Conservation (phyloP, 2,797 vertebrate species). For the Botia almorhae region DNA sequence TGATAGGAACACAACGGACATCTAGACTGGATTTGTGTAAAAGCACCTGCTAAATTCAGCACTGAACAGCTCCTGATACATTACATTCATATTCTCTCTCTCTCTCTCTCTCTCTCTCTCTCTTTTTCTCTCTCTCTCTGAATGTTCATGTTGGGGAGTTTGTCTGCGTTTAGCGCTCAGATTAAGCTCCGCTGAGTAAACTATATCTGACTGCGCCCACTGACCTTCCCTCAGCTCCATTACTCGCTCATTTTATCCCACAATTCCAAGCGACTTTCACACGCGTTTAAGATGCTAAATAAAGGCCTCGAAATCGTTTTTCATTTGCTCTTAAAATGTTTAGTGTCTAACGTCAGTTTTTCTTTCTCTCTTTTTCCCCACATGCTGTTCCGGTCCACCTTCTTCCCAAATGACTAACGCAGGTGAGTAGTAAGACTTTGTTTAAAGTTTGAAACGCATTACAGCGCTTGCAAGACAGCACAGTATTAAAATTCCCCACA, state of each 20-base stretch:
- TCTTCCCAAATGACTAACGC: background rate
- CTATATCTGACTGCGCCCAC: background rate
- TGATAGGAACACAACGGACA: slow-evolving; percentile 68
- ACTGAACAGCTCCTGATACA: slow-evolving; percentile 63
- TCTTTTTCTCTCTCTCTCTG: slow-evolving; percentile 56
- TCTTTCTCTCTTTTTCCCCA: slow-evolving; percentile 17
- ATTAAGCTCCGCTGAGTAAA: slow-evolving; percentile 33
- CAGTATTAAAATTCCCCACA: background rate
- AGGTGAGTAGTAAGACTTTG: slow-evolving; percentile 29
- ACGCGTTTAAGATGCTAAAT: slow-evolving; percentile 1
- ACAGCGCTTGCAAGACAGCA: background rate
- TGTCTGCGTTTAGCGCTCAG: slow-evolving; percentile 17
- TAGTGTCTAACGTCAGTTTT: background rate
- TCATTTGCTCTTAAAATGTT: background rate
- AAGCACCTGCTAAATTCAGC: slow-evolving; percentile 69
- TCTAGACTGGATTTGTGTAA: slow-evolving; percentile 71
- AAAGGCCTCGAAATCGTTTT: background rate
- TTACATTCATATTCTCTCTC: slow-evolving; percentile 76
- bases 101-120: background rate
- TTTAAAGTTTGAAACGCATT: background rate
- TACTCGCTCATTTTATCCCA: background rate
- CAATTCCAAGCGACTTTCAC: background rate
- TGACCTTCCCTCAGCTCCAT: slow-evolving; percentile 28
- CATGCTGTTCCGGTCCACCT: slow-evolving; percentile 12
- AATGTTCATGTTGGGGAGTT: slow-evolving; percentile 3